phyloP scores from a whole-genome alignment of 1,140 invertebrate genomes.

The Brachionus sp. region DNA sequence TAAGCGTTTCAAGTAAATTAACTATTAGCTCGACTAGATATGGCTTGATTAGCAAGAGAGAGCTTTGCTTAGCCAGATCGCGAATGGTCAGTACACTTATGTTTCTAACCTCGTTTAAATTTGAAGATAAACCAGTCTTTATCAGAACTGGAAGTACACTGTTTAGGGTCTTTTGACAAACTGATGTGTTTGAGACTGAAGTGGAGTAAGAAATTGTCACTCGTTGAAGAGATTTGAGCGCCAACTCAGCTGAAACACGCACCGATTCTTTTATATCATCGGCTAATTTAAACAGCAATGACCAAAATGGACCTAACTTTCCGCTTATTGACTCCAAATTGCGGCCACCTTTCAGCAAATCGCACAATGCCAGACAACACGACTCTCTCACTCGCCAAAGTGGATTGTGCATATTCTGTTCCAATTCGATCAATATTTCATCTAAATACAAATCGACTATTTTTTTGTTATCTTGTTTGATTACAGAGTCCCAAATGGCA shows the following conservation, averaged over 20 bases:
- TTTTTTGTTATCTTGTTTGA: conserved; percentile 79
- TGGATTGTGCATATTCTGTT: conserved; percentile 73
- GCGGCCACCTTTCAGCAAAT: conserved; percentile 41
- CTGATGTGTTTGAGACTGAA: conserved; percentile 68
- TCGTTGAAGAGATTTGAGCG: conserved; percentile 73
- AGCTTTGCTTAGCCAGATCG: conserved; percentile 18
- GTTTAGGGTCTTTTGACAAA: conserved; percentile 71
- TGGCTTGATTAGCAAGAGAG: conserved; percentile 55
- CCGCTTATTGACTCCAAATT: conserved; percentile 18
- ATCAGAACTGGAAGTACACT: conserved; percentile 75
- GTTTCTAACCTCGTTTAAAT: conserved; percentile 72
- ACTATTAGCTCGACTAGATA: conserved; percentile 76
- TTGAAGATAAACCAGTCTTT: conserved; percentile 72
- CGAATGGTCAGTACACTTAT: conserved; percentile 56
- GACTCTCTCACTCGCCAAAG: conserved; percentile 85
- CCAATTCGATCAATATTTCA: conserved; percentile 76
- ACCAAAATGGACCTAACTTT: conserved; percentile 10
- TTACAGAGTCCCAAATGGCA: conserved; percentile 80
- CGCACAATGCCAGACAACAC: conserved; percentile 59
- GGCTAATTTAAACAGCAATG: conserved; percentile 16
- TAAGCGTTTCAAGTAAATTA: conserved; percentile 75
- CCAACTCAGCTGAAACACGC: conserved; percentile 71
- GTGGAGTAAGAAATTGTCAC: conserved; percentile 59
- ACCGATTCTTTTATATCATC: conserved; percentile 63
- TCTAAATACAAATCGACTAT: conserved; percentile 80